phyloP scores from a whole-genome alignment of 2,888 invertebrate genomes.

The Apodemia mormo region DNA sequence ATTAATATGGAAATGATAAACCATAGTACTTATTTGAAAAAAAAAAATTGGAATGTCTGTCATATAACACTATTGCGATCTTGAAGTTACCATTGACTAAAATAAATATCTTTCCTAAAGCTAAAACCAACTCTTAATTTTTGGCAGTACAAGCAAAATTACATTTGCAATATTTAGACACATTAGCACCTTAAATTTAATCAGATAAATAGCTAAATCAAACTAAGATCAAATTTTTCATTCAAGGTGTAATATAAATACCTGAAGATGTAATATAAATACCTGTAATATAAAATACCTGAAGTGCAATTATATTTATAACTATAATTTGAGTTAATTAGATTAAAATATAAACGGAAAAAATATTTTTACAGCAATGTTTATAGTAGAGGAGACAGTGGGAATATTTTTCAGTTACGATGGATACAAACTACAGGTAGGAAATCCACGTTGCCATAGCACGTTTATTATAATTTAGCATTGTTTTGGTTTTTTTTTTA shows the following conservation, averaged over 20 bases:
- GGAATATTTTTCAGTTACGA: background rate
- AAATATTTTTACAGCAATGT: background rate
- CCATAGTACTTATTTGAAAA: conserved; percentile 3
- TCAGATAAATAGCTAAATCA: background rate
- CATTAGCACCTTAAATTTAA: background rate
- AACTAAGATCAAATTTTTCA: background rate
- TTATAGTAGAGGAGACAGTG: too few species aligned
- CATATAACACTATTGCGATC: conserved; percentile 7
- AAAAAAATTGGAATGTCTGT: conserved; percentile 22
- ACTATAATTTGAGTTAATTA: background rate
- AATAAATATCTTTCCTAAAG: background rate
- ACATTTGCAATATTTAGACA: background rate
- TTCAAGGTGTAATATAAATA: conserved; percentile 3
- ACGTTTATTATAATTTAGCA: too few species aligned
- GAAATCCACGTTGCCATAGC: too few species aligned
- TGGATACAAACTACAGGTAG: background rate
- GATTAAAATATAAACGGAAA: background rate
- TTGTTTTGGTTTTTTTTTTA: too few species aligned
- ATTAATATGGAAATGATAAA: background rate
- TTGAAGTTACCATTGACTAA: background rate
- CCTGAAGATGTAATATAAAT: too few species aligned
- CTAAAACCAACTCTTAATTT: conserved; percentile 11
- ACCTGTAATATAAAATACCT: too few species aligned
- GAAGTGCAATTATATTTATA: conserved; percentile 6
- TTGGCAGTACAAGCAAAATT: conserved; percentile 15